phyloP scores from a whole-genome alignment of 2,888 invertebrate genomes.

The Spatulosminthurus flaviceps region DNA sequence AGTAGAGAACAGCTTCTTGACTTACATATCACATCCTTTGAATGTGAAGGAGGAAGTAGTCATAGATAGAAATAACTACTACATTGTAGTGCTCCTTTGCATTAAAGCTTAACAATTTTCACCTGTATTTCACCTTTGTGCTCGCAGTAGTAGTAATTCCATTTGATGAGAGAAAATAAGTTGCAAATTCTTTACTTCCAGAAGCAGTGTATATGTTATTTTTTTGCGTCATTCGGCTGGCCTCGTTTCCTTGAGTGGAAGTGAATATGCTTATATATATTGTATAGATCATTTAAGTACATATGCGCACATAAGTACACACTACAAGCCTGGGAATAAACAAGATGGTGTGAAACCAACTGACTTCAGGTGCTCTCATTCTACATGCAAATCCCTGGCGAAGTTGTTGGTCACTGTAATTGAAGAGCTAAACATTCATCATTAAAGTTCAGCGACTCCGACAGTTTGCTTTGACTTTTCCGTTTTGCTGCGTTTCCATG shows the following conservation, averaged over 20 bases:
- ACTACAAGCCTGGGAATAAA: neutral
- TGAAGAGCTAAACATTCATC: neutral
- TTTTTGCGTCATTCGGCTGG: neutral
- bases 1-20: neutral
- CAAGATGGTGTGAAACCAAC: neutral
- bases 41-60: neutral
- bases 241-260: neutral
- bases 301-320: too few relatives aligned
- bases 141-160: neutral
- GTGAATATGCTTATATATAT: neutral
- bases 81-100: neutral
- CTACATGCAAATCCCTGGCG: conserved; percentile 15
- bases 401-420: neutral
- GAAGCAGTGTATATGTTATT: neutral
- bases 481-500: neutral
- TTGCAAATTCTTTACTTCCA: neutral
- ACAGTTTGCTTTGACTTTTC: neutral
- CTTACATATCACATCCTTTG: neutral
- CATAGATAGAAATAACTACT: neutral
- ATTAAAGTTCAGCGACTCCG: conserved; percentile 16
- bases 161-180: neutral
- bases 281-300: too few relatives aligned
- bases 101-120: conserved; percentile 7
- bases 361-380: neutral
- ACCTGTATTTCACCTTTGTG: conserved; percentile 1